A percentile compares a stretch with the other conserved stretches of the same genome.
phyloP scores from a whole-genome alignment of 2,113 vertebrate genomes.

The Cyphomyrus plagiostoma region DNA sequence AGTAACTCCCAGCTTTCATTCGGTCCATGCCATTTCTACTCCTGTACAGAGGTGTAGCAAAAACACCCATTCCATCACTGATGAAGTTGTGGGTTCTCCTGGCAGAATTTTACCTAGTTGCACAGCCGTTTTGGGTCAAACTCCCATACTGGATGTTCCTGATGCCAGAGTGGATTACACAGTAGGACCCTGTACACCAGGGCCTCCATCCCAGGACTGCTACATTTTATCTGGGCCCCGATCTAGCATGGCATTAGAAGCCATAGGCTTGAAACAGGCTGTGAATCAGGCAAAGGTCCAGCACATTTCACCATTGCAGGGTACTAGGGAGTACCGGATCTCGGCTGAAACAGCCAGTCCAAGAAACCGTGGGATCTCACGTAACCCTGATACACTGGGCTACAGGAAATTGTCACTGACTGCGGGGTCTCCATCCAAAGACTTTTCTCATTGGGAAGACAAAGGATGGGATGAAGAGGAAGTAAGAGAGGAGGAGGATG shows the following conservation, averaged over 20 bases:
- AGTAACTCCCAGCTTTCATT: not conserved
- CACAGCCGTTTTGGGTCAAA: not conserved
- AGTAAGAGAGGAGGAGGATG: not conserved
- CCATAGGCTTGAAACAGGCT: not conserved
- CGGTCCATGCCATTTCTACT: not conserved
- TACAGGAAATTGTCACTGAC: not conserved
- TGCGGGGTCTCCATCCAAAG: not conserved
- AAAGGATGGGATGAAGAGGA: not conserved
- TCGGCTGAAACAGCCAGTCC: not conserved
- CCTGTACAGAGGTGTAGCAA: not conserved
- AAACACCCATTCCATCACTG: not conserved
- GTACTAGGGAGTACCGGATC: not conserved
- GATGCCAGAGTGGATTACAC: no score
- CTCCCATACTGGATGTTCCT: not conserved
- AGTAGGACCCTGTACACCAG: not conserved
- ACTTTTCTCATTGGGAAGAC: not conserved
- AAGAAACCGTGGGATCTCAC: not conserved
- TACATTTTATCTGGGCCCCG: not conserved
- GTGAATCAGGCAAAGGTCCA: not conserved
- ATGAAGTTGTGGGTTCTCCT: not conserved
- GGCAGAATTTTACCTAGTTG: not conserved
- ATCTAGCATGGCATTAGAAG: not conserved
- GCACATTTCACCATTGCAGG: not conserved
- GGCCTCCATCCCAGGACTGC: slow-evolving; percentile 23
- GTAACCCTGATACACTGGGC: slow-evolving; percentile 10